Evolutionary conservation across 2,797 vertebrate species (phyloP).

Genomic region (Spondyliosoma cantharus): DNA sequence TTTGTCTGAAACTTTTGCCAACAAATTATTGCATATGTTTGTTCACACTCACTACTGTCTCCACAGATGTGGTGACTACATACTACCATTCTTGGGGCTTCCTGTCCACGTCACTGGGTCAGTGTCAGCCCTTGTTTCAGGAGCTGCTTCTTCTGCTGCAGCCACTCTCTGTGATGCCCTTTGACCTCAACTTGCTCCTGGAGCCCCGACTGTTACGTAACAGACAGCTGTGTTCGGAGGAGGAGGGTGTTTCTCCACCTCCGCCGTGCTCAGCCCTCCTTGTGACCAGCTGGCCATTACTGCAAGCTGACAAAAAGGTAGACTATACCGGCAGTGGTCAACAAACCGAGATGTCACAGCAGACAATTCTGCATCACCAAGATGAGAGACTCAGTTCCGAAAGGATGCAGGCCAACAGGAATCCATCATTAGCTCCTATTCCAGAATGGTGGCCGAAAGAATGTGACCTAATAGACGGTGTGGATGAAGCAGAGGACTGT

Average conservation of each 20-base stretch:
- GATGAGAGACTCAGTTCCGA: constrained; percentile 66
- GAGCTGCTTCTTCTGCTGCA: constrained; percentile 94
- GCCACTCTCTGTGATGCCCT: constrained; percentile 93
- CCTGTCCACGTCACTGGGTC: constrained; percentile 87
- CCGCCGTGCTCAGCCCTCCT: constrained; percentile 88
- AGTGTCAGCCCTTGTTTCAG: constrained; percentile 89
- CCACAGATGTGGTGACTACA: constrained; percentile 87
- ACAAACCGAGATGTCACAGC: constrained; percentile 84
- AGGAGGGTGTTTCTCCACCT: constrained; percentile 83
- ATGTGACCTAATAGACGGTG: constrained; percentile 80
- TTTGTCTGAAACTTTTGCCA: neutral
- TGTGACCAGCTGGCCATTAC: constrained; percentile 82
- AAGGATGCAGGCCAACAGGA: constrained; percentile 68
- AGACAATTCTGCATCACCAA: constrained; percentile 84
- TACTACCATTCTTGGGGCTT: constrained; percentile 94
- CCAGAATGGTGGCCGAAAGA: constrained; percentile 74
- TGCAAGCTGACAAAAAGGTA: constrained; percentile 56
- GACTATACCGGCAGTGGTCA: constrained; percentile 67
- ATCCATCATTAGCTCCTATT: constrained; percentile 49
- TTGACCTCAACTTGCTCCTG: constrained; percentile 93
- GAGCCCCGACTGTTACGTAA: constrained; percentile 87
- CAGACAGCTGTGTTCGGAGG: constrained; percentile 84
- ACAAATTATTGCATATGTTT: neutral
- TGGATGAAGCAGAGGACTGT: constrained; percentile 86
- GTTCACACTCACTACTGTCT: constrained; percentile 26